phyloP scores from a whole-genome alignment of 2,888 invertebrate species.

The Tillus elongatus region DNA sequence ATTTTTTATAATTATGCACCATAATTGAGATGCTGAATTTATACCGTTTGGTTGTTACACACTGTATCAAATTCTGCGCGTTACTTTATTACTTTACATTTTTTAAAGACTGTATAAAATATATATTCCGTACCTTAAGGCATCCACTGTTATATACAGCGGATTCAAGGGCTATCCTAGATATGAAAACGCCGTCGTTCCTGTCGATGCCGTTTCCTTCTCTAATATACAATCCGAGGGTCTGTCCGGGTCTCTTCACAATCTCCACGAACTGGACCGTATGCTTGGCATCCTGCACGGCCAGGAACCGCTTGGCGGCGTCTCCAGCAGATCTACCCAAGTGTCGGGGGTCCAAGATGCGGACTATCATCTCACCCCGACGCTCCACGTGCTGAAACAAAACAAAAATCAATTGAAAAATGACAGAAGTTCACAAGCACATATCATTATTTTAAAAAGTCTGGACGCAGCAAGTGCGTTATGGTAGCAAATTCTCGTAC shows the following conservation, averaged over 20 bases:
- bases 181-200: conserved; percentile 96
- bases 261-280: conserved; percentile 92
- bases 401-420: conserved; percentile 3
- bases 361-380: conserved; percentile 90
- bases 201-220: conserved; percentile 98
- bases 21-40: not conserved
- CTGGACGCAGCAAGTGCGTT: too few relatives aligned
- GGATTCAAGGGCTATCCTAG: conserved; percentile 88
- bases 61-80: not conserved
- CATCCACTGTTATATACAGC: conserved; percentile 97
- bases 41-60: not conserved
- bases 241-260: conserved; percentile 97
- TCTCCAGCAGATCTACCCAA: conserved; percentile 80
- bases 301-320: conserved; percentile 77
- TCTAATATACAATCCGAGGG: conserved; percentile 92
- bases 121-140: conserved; percentile 54
- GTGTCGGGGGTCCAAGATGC: conserved; percentile 79
- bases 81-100: too few relatives aligned
- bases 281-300: conserved; percentile 57
- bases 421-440: too few relatives aligned
- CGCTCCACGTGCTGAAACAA: conserved; percentile 60
- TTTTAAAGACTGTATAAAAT: not conserved
- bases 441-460: too few relatives aligned
- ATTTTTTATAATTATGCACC: too few relatives aligned
- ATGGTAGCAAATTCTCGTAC: too few relatives aligned